Base-by-base conservation (phyloP, 2,888 invertebrate genomes). In the Gnatocerus cornutus region DNA sequence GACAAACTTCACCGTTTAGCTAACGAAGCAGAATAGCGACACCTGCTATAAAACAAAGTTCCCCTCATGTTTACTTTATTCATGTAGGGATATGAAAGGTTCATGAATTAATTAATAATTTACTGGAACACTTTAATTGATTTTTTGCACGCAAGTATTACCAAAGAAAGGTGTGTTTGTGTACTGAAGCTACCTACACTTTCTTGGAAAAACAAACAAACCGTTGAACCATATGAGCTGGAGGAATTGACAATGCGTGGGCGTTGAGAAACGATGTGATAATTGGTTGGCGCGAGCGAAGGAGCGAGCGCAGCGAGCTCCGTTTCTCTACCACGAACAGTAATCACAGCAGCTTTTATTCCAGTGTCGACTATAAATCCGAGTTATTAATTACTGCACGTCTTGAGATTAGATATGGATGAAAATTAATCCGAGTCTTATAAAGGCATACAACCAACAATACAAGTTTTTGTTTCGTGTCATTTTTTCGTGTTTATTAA, bases 71-170 rank as follows among this genome's bases (percentile, higher is more conserved):
- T 56, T 56, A 56, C 56, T 56, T 56, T 56, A 50, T 56, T 37
- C 43, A 27, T 37, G 53, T 37, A 27, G 43, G 43, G 45, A 45
- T 59, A 59, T 45, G 61, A 46, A 21, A 48, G 46, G 48, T 50
- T 16, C 7, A 13, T 46, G 12, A 9, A n/a, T 8, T 48, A 46
- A 46, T 59, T 59, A 48, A 61, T 61, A 48, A 61, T 61, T 48
- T 39, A 61, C 13, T 13, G 45, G 29, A 58, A 58, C 58, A 33
- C 48, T 50, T 16, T 59, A 61, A 61, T 61, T 61, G 61, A 27
- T 61, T 61, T 61, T 61, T 61, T 50, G 39, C 61, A 61, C 61
- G 61, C 61, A 27, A 41, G 10, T 21, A 33, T 30, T 61, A 37
- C 48, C 33, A 37, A 48, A 48, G 48, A 61, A 61, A 50, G 61